These are phyloP conservation scores for Rotaria sp. DNA, from an alignment of 2,888 invertebrate species.

Conservation along the genomic window DNA sequence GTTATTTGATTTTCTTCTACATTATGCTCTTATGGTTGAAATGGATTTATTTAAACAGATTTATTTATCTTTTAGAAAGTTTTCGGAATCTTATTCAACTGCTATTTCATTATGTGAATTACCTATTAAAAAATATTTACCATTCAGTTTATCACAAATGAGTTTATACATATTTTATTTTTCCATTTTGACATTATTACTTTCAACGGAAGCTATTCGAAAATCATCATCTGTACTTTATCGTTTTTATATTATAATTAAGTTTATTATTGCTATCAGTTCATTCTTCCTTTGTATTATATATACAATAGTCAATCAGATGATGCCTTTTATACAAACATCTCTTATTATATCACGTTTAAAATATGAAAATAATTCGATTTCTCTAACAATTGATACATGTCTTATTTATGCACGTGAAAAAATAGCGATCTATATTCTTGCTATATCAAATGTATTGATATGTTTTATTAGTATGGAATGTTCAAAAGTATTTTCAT, in stretches of 20 bases:
- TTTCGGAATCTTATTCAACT: not conserved
- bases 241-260: not conserved
- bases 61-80: not conserved
- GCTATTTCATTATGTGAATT: not conserved
- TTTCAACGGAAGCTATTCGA: not conserved
- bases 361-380: not conserved
- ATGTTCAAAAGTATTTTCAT: not conserved
- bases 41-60: not conserved
- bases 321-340: not conserved
- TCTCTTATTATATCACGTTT: not conserved
- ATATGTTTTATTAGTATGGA: not conserved
- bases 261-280: not conserved
- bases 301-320: not conserved
- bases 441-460: not conserved
- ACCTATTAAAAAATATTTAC: not conserved
- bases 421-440: not conserved
- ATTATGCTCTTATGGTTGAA: not conserved
- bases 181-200: not conserved
- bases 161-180: not conserved
- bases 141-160: not conserved
- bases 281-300: not conserved
- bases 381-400: not conserved
- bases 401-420: not conserved
- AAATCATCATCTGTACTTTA: not conserved
- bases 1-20: not conserved